These are phyloP conservation scores for Euwallacea fornicatus DNA, from an alignment of 1,140 invertebrate genomes.

Conservation along the genomic window DNA sequence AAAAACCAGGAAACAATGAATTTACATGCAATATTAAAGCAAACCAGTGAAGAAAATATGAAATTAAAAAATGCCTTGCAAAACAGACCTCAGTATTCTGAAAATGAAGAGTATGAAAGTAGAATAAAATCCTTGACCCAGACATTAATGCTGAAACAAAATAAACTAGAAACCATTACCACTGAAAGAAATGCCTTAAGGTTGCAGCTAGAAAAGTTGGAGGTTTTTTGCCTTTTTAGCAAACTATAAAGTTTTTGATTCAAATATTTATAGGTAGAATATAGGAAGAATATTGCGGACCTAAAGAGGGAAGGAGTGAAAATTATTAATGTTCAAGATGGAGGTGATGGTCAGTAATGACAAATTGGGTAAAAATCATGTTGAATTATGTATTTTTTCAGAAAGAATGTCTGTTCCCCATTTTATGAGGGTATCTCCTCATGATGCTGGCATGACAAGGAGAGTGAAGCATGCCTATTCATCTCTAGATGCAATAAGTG, in stretches of 20 bases:
- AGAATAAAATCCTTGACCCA: slow-evolving; percentile 73
- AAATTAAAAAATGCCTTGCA: slow-evolving; percentile 39
- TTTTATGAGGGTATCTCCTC: slow-evolving; percentile 74
- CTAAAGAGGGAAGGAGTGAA: slow-evolving; percentile 44
- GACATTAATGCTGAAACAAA: slow-evolving; percentile 80
- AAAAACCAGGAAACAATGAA: slow-evolving; percentile 47
- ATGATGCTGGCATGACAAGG: slow-evolving; percentile 75
- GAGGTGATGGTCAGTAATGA: slow-evolving; percentile 61
- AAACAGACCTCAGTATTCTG: slow-evolving; percentile 32
- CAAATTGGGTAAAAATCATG: slow-evolving; percentile 7
- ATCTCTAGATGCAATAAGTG: slow-evolving; percentile 73
- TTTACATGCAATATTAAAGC: slow-evolving; percentile 54
- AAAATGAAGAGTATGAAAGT: slow-evolving; percentile 63
- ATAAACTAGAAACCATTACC: slow-evolving; percentile 72
- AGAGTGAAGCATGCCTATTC: slow-evolving; percentile 80
- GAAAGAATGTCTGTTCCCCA: slow-evolving; percentile 69
- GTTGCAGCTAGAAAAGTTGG: slow-evolving; percentile 78
- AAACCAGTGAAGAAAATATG: slow-evolving; percentile 37
- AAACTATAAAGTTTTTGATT: not conserved
- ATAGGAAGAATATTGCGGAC: slow-evolving; percentile 43
- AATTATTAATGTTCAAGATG: slow-evolving; percentile 64
- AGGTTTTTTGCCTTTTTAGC: slow-evolving; percentile 55
- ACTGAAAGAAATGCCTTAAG: slow-evolving; percentile 78
- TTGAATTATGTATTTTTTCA: slow-evolving; percentile 50
- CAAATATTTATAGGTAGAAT: slow-evolving; percentile 45